A percentile compares a stretch with the other conserved stretches of the same genome.
phyloP scores from a whole-genome alignment of 2,888 invertebrate species.

The Drosophila longiperda region DNA sequence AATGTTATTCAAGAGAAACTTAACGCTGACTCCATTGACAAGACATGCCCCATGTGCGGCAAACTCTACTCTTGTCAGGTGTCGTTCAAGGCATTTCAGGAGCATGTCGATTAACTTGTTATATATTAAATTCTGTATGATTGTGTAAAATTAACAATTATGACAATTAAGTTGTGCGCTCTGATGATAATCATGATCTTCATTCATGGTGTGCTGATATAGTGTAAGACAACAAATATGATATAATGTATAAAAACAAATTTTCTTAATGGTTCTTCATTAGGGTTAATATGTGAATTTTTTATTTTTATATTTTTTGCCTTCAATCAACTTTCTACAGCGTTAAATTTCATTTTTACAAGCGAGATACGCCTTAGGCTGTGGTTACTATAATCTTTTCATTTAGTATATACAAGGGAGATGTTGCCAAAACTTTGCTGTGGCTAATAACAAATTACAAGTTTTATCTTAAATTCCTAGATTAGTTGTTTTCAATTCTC shows the following conservation, averaged over 20 bases:
- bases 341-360: not conserved
- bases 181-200: slow-evolving; percentile 7
- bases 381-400: not conserved
- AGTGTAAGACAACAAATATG: slow-evolving; percentile 22
- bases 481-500: not conserved
- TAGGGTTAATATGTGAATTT: not conserved
- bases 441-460: not conserved
- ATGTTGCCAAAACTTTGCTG: not conserved
- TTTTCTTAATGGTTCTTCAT: slow-evolving; percentile 9
- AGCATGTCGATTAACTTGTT: slow-evolving; percentile 87
- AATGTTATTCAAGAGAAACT: slow-evolving; percentile 82
- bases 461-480: not conserved
- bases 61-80: slow-evolving; percentile 87
- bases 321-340: slow-evolving; percentile 13
- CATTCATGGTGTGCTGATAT: slow-evolving; percentile 17
- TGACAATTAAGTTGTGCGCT: not conserved
- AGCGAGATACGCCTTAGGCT: not conserved
- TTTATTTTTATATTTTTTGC: not conserved
- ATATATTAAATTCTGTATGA: not conserved
- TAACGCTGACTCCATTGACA: slow-evolving; percentile 83
- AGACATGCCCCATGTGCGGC: slow-evolving; percentile 92
- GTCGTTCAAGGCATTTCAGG: slow-evolving; percentile 88
- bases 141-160: not conserved
- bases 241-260: slow-evolving; percentile 10
- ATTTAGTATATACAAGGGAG: not conserved